Conservation (phyloP, 2,888 invertebrate genomes). For the Tubulanus polymorphus region DNA sequence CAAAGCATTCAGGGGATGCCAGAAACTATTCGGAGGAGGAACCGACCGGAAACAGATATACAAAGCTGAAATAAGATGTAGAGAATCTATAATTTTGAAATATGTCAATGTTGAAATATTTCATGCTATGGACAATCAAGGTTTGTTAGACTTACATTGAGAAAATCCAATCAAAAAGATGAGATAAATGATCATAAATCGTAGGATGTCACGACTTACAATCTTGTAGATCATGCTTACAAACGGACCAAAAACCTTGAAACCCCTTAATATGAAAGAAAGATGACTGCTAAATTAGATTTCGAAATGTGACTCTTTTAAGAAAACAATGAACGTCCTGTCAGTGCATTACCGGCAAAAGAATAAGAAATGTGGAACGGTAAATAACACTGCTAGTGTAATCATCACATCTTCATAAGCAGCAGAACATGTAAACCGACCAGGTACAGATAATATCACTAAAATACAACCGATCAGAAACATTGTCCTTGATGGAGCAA, state of each 20-base stretch:
- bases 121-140: no score
- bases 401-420: slow-evolving; percentile 87
- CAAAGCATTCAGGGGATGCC: slow-evolving; percentile 82
- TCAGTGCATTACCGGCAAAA: slow-evolving; percentile 96
- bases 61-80: slow-evolving; percentile 54
- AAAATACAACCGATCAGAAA: slow-evolving; percentile 89
- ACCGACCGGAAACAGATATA: slow-evolving; percentile 50
- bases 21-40: slow-evolving; percentile 43
- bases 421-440: slow-evolving; percentile 78
- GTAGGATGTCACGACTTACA: slow-evolving; percentile 91
- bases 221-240: slow-evolving; percentile 99
- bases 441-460: slow-evolving; percentile 78
- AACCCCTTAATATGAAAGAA: slow-evolving; percentile 88
- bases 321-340: no score
- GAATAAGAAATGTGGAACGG: slow-evolving; percentile 93
- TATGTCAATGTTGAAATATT: no score
- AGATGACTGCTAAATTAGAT: no score
- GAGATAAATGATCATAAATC: slow-evolving; percentile 93
- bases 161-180: slow-evolving; percentile 98
- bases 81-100: no score
- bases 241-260: slow-evolving; percentile 97
- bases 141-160: slow-evolving; percentile 67
- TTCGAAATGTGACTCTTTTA: no score
- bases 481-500: slow-evolving; percentile 86
- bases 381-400: slow-evolving; percentile 89